Percentiles rank a stretch among this genome's conserved stretches.
These are phyloP conservation scores for Melanotaenia parkinsoni DNA, from an alignment of 2,797 vertebrate species.

Conservation along the genomic window DNA sequence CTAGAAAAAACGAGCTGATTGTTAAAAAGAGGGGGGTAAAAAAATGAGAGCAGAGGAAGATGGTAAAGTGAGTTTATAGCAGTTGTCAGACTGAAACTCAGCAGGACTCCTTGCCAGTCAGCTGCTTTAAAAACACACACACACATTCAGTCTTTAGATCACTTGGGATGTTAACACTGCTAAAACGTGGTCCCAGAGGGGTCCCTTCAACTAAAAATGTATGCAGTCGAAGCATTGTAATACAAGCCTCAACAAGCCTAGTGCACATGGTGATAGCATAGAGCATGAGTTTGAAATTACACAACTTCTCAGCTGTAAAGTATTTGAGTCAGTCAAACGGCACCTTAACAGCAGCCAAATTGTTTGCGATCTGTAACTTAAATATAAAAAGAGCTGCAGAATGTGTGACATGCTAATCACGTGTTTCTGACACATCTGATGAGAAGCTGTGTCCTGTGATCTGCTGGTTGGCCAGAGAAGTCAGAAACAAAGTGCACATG, in stretches of 20 bases:
- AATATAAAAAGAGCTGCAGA: constrained; percentile 4
- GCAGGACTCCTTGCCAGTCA: constrained; percentile 72
- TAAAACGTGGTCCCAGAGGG: constrained; percentile 17
- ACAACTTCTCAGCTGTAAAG: neutral
- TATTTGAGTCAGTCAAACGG: neutral
- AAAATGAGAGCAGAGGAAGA: constrained; percentile 28
- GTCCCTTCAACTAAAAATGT: neutral
- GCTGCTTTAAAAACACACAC: constrained; percentile 59
- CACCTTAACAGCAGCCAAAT: neutral
- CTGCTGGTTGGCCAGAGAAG: neutral
- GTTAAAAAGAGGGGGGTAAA: constrained; percentile 54
- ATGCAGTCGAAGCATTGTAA: neutral
- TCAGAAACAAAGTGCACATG: neutral
- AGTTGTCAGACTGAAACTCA: constrained; percentile 70
- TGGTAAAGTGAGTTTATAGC: constrained; percentile 71
- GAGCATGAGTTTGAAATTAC: neutral
- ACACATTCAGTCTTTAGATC: constrained; percentile 21
- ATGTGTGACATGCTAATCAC: neutral
- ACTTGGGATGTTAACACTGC: constrained; percentile 29
- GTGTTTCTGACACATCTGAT: neutral
- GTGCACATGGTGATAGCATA: neutral
- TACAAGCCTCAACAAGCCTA: neutral
- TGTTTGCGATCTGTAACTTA: neutral
- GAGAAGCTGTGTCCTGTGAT: neutral
- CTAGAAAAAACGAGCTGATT: constrained; percentile 74